These are phyloP conservation scores for Lepidurus couesii DNA, from an alignment of 1,140 invertebrate species.

Conservation along the genomic window DNA sequence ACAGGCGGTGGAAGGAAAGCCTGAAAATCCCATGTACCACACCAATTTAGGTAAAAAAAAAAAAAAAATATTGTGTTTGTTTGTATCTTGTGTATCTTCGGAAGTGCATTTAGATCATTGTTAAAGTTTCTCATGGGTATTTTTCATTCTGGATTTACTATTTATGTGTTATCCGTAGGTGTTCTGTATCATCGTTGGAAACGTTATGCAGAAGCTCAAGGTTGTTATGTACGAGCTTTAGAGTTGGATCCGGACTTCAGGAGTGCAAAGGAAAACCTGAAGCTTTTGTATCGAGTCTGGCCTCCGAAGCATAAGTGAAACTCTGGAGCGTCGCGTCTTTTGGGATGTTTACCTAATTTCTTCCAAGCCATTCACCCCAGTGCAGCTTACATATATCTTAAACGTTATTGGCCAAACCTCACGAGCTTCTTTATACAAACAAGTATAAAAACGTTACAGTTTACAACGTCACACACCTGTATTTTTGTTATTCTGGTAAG, in stretches of 20 bases:
- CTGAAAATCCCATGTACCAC: constrained; percentile 64
- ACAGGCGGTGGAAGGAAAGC: constrained; percentile 62
- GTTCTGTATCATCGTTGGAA: constrained; percentile 92
- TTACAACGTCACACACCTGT: background rate
- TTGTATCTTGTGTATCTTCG: constrained; percentile 29
- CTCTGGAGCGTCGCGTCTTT: background rate
- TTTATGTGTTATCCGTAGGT: constrained; percentile 53
- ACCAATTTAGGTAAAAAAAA: constrained; percentile 71
- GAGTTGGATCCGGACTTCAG: constrained; percentile 60
- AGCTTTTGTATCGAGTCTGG: constrained; percentile 42
- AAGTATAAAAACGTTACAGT: constrained; percentile 22
- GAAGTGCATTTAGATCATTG: background rate
- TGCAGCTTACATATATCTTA: constrained; percentile 2
- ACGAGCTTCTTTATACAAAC: constrained; percentile 23
- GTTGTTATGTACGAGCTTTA: constrained; percentile 68
- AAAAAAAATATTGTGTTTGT: background rate
- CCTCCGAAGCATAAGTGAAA: background rate
- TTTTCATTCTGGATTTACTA: constrained; percentile 17
- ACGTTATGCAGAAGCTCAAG: constrained; percentile 63
- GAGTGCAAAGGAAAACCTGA: constrained; percentile 61
- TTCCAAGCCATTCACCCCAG: background rate
- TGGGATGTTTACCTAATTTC: background rate
- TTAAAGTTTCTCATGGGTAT: background rate
- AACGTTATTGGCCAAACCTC: constrained; percentile 9
- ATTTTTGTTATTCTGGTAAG: constrained; percentile 28